phyloP scores from a whole-genome alignment of 2,113 vertebrate species.

The Odobenus rosmarus region DNA sequence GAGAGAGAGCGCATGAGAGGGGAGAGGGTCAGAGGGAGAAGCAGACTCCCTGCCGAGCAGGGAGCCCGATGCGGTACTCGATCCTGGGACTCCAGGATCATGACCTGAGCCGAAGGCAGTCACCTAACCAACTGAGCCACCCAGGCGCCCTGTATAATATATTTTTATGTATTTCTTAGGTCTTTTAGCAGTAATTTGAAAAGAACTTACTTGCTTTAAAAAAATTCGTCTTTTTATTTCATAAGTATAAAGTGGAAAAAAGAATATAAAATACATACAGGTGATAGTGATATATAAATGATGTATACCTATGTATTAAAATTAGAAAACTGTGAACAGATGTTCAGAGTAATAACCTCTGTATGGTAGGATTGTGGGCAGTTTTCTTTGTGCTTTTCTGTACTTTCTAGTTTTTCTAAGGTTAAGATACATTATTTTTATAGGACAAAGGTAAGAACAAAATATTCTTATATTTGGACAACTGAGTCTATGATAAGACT shows the following conservation, averaged over 20 bases:
- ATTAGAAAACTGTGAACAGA: slow-evolving; percentile 14
- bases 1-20: too few relatives aligned
- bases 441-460: not conserved
- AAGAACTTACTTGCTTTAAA: not conserved
- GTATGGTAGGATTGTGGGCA: not conserved
- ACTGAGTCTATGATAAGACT: not conserved
- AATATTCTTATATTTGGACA: not conserved
- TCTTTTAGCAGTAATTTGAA: not conserved
- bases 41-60: too few relatives aligned
- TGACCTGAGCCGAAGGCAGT: too few relatives aligned
- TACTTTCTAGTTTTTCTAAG: not conserved
- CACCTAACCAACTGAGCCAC: too few relatives aligned
- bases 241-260: not conserved
- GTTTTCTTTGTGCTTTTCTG: not conserved
- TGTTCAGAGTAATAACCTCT: not conserved
- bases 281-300: not conserved
- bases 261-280: not conserved
- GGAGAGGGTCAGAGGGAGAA: too few relatives aligned
- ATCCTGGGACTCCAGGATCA: too few relatives aligned
- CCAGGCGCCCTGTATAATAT: not conserved
- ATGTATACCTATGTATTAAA: not conserved
- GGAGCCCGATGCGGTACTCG: too few relatives aligned
- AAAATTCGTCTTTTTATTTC: slow-evolving; percentile 34
- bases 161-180: slow-evolving; percentile 26
- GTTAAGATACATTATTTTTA: not conserved